Evolutionary conservation across 2,113 vertebrate genomes (phyloP).

Genomic region (Rhegmatorhina hoffmannsi): DNA sequence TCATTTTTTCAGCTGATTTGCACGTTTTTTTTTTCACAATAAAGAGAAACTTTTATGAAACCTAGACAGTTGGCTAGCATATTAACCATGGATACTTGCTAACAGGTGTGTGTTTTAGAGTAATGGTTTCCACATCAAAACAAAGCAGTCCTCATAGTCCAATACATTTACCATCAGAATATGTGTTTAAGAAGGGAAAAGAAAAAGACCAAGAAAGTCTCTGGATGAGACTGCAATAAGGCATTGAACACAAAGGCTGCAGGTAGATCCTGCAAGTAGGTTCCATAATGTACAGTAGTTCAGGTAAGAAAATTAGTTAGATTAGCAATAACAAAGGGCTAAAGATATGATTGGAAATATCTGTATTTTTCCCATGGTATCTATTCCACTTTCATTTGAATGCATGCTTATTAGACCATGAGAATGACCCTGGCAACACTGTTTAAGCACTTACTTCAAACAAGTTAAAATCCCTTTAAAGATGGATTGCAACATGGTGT

Average conservation of each 20-base stretch:
- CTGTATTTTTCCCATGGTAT: neutral
- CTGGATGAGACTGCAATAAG: neutral
- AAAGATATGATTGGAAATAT: neutral
- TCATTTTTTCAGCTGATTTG: neutral
- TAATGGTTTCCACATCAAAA: neutral
- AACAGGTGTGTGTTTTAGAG: neutral
- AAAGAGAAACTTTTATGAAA: neutral
- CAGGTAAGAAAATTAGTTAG: neutral
- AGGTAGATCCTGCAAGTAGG: neutral
- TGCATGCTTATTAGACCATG: neutral
- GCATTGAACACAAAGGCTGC: neutral
- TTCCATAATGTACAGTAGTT: neutral
- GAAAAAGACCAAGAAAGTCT: neutral
- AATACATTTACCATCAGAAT: neutral
- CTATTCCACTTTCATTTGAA: neutral
- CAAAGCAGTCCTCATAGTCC: neutral
- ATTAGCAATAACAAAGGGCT: neutral
- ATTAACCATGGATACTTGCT: neutral
- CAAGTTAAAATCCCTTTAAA: neutral
- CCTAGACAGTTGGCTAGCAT: neutral
- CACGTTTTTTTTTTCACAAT: neutral
- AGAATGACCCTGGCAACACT: neutral
- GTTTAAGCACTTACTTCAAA: neutral
- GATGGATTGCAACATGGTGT: neutral
- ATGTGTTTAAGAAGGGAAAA: neutral